phyloP scores from a whole-genome alignment of 1,140 invertebrate genomes.

The Bombus affinis region DNA sequence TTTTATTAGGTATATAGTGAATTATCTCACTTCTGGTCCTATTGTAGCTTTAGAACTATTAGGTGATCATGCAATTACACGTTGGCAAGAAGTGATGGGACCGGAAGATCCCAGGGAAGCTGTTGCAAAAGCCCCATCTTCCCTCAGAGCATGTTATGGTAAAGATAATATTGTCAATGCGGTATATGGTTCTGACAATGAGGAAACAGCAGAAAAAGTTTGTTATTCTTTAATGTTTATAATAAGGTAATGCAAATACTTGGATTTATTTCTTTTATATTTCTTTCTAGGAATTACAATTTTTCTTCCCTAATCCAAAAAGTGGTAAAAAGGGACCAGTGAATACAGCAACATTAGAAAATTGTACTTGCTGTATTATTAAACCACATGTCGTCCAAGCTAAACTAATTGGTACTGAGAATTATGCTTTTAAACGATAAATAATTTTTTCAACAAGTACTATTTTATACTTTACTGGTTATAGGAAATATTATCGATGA shows the following conservation, averaged over 20 bases:
- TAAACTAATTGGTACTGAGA: slow-evolving; percentile 79
- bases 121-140: slow-evolving; percentile 83
- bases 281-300: slow-evolving; percentile 83
- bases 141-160: slow-evolving; percentile 89
- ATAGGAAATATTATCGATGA: slow-evolving; percentile 88
- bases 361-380: slow-evolving; percentile 93
- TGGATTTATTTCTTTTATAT: background rate
- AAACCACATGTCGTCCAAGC: slow-evolving; percentile 95
- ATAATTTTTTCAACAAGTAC: background rate
- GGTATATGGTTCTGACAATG: slow-evolving; percentile 86
- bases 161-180: slow-evolving; percentile 88
- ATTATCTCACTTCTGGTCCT: slow-evolving; percentile 88
- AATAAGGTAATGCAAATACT: background rate
- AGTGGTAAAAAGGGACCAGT: slow-evolving; percentile 79
- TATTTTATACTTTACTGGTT: slow-evolving; percentile 38
- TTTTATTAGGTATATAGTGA: slow-evolving; percentile 82
- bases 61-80: slow-evolving; percentile 87
- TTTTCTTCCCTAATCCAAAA: slow-evolving; percentile 86
- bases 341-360: slow-evolving; percentile 84
- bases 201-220: slow-evolving; percentile 82
- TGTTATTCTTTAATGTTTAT: slow-evolving; percentile 17
- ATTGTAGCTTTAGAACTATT: slow-evolving; percentile 89
- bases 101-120: slow-evolving; percentile 87
- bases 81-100: slow-evolving; percentile 86
- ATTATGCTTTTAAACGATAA: slow-evolving; percentile 11